A percentile compares a stretch with the other conserved stretches of the same genome.
phyloP scores from a whole-genome alignment of 2,113 vertebrate genomes.

The Tringa solitaria region DNA sequence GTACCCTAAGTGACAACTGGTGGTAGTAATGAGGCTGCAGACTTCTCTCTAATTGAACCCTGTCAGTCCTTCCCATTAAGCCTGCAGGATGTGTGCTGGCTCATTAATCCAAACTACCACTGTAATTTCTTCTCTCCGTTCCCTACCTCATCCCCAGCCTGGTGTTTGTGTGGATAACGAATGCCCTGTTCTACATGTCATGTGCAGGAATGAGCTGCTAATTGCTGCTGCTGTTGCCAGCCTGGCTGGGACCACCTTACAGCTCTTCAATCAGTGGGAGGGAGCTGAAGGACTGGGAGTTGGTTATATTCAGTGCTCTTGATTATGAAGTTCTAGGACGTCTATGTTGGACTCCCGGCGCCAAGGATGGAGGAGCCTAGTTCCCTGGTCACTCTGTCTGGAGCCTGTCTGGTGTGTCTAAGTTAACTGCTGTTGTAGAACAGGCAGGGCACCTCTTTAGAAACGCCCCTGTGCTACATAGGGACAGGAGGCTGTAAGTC shows the following conservation, averaged over 20 bases:
- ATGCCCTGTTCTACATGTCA: not conserved
- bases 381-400: accelerated
- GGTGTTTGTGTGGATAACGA: not conserved
- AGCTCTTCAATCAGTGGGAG: not conserved
- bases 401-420: not conserved
- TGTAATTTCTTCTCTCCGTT: constrained; percentile 12
- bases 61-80: constrained; percentile 58
- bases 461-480: accelerated
- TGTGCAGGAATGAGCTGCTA: constrained; percentile 30
- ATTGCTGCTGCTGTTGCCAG: not conserved
- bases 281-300: not conserved
- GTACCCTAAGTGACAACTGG: constrained; percentile 52
- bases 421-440: not conserved
- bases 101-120: constrained; percentile 65
- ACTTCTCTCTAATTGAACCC: constrained; percentile 61
- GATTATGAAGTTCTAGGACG: accelerated
- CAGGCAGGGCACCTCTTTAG: not conserved
- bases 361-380: not conserved
- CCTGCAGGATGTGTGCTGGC: constrained; percentile 31
- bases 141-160: not conserved
- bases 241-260: not conserved
- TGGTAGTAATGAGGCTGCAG: constrained; percentile 62
- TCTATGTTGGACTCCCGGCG: accelerated
- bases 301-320: not conserved
- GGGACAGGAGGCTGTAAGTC: not conserved